Evolutionary conservation across 1,140 invertebrate genomes (phyloP).

Genomic region (Calephelis nemesis): DNA sequence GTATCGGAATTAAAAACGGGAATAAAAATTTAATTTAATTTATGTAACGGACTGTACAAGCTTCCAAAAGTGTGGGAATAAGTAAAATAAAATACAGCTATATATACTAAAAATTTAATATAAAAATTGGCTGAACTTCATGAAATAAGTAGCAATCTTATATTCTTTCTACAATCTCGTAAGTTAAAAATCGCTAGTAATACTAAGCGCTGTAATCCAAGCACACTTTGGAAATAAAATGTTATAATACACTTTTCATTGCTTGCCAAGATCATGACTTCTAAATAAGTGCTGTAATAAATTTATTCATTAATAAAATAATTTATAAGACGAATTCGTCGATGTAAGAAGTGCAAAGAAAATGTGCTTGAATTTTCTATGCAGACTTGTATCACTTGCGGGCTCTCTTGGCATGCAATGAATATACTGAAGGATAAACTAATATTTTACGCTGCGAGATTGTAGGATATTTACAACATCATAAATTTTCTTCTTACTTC

Average conservation of each 20-base stretch:
- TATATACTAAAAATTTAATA: background rate
- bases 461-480: background rate
- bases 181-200: slow-evolving; percentile 1
- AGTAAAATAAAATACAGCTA: too few species aligned
- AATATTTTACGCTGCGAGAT: background rate
- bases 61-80: too few species aligned
- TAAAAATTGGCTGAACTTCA: background rate
- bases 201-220: background rate
- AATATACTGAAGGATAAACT: background rate
- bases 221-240: background rate
- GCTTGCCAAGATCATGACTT: slow-evolving; percentile 1
- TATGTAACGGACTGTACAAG: too few species aligned
- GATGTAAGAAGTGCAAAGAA: background rate
- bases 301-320: too few species aligned
- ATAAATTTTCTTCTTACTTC: background rate
- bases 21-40: too few species aligned
- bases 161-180: background rate
- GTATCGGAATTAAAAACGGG: too few species aligned
- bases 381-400: slow-evolving; percentile 7
- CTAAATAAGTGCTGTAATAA: slow-evolving; percentile 7
- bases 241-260: slow-evolving; percentile 9
- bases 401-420: background rate
- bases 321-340: too few species aligned
- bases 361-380: slow-evolving; percentile 5
- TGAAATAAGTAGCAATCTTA: background rate